Evolutionary conservation across 2,113 vertebrate genomes (phyloP).

Genomic region (Myiozetetes cayanensis): DNA sequence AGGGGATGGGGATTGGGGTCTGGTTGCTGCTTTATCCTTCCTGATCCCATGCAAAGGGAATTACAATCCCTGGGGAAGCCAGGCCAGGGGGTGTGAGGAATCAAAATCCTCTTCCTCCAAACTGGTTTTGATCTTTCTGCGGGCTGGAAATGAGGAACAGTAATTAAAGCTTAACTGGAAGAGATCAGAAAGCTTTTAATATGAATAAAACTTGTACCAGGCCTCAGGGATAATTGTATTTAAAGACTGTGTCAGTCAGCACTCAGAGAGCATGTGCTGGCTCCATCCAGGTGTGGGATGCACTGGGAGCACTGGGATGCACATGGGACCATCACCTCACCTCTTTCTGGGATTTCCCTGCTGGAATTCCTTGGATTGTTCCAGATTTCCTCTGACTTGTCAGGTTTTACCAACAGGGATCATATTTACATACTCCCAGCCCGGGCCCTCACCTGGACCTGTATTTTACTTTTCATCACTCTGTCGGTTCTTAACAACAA

Average conservation of each 20-base stretch:
- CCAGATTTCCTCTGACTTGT: background rate
- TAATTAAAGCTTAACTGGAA: slow-evolving; percentile 22
- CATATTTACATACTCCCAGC: background rate
- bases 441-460: background rate
- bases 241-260: background rate
- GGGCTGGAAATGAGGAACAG: background rate
- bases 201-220: background rate
- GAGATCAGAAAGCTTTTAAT: slow-evolving; percentile 32
- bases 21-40: background rate
- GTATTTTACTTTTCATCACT: background rate
- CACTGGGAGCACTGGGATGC: background rate
- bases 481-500: background rate
- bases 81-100: background rate
- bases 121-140: slow-evolving; percentile 6
- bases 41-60: background rate
- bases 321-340: background rate
- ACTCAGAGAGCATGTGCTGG: fast-evolving
- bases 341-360: background rate
- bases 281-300: background rate
- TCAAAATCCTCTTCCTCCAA: background rate
- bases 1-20: background rate
- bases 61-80: background rate
- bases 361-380: background rate
- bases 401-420: background rate
- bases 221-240: background rate